Evolutionary conservation across 2,888 invertebrate species (phyloP).

Genomic region (Neoascia interrupta): DNA sequence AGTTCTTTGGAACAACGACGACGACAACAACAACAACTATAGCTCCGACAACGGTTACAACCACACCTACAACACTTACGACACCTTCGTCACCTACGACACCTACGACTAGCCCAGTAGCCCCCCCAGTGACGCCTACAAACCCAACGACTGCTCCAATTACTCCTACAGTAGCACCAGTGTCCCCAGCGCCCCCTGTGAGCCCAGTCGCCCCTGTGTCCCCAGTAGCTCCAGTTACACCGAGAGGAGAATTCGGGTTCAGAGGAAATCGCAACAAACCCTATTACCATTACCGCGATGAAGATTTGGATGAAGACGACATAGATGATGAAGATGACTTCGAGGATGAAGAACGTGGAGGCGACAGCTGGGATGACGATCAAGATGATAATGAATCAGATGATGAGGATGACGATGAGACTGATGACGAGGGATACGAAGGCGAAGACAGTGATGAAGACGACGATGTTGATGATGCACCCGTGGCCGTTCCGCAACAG

Average conservation of each 20-base stretch:
- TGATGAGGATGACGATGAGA: constrained; percentile 30
- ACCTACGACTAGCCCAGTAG: not conserved
- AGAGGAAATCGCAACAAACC: too few species aligned
- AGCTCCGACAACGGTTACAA: not conserved
- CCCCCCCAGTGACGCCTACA: not conserved
- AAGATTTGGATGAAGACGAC: constrained; percentile 16
- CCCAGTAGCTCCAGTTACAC: not conserved
- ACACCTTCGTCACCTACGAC: constrained; percentile 25
- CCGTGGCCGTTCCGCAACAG: not conserved
- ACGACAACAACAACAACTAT: not conserved
- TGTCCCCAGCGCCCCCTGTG: not conserved
- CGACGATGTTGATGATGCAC: not conserved
- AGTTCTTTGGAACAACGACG: constrained; percentile 68
- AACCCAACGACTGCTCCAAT: not conserved
- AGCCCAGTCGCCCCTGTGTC: not conserved
- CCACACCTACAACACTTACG: not conserved
- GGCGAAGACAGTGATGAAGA: not conserved
- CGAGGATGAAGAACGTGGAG: constrained; percentile 10
- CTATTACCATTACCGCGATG: constrained; percentile 20
- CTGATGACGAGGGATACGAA: not conserved
- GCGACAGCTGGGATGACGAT: not conserved
- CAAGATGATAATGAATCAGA: constrained; percentile 39
- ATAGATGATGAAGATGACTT: constrained; percentile 20
- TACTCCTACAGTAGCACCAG: not conserved
- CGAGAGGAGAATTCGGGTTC: not conserved